Evolutionary conservation across 2,888 invertebrate genomes (phyloP), one percentile per base, ranked within the genome.

Genomic region (Liopterus haemorrhoidalis): DNA sequence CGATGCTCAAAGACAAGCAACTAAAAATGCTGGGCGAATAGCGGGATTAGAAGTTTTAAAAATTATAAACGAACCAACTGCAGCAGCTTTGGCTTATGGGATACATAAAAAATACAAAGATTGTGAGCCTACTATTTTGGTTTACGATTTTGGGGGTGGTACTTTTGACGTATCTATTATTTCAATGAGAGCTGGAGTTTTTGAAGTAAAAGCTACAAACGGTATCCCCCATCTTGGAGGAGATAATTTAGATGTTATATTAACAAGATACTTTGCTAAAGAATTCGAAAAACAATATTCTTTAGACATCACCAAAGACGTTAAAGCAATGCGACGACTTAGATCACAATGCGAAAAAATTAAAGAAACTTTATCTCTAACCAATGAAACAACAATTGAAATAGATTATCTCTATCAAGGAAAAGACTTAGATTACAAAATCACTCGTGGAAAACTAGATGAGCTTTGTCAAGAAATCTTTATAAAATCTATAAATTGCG

Each of bases 161-260:
- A 59, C 59, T 3, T 56, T 58, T 25, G 58, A 59, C 27, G 54
- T 59, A 3, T 56, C 58, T 3, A 49, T 59, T 22, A 33, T 57
- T 5, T 42, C 45, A 12, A 21, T 51, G 15, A 41, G 39, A 4
- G 31, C 47, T n/a, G 47, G 33, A 2, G 19, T 39, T 11, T 46
- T 53, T 25, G 45, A 49, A n/a, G 55, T 57, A 8, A 45, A 52
- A 38, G 49, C 49, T 15, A 51, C 57, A 8, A 53, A 53, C 31
- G 60, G 60, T 1, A 55, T 59, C 32, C 48, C 51, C 5, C 51
- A 56, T 48, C 49, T 61, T 16, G 61, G 61, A 2, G 61, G 61
- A 1, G 47, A 53, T 30, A 59, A 61, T 46, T 51, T 59, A 11
- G 57, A 58, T 36, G 45, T 43, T 6, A 30, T 43, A 18, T 25